A percentile compares a stretch with the other conserved stretches of the same genome.
phyloP scores from a whole-genome alignment of 2,113 vertebrate species.

The Circaetus cinerascens region DNA sequence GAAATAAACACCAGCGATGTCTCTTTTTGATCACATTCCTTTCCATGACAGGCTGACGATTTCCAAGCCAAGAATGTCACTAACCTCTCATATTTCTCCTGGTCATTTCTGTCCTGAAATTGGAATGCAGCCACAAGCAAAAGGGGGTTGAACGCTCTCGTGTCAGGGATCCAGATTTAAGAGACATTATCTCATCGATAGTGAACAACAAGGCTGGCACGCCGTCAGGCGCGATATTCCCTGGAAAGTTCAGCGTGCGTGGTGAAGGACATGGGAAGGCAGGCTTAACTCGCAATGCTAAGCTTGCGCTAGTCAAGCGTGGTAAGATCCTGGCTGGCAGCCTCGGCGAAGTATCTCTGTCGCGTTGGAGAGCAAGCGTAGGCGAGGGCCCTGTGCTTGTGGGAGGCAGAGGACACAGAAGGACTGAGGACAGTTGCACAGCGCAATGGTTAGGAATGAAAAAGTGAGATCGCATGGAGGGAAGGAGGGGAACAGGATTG shows the following conservation, averaged over 20 bases:
- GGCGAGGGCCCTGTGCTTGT: not conserved
- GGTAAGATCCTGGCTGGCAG: not conserved
- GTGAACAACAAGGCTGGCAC: conserved; percentile 33
- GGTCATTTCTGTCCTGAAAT: conserved; percentile 56
- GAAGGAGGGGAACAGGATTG: not conserved
- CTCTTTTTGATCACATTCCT: conserved; percentile 57
- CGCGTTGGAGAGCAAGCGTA: not conserved
- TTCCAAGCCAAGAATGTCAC: conserved; percentile 71
- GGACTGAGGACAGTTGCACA: no score
- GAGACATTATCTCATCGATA: conserved; percentile 71
- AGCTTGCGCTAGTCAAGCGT: rapidly evolving
- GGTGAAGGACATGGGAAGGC: not conserved
- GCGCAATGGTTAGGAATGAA: not conserved
- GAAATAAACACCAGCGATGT: conserved; percentile 55
- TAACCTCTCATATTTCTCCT: conserved; percentile 64
- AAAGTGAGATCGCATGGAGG: not conserved
- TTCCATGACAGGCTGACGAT: conserved; percentile 43
- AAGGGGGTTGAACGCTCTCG: not conserved
- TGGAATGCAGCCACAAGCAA: conserved; percentile 1
- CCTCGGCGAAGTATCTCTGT: not conserved
- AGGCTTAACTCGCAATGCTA: not conserved
- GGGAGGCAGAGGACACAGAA: not conserved
- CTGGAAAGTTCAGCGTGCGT: not conserved
- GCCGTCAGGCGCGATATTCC: not conserved
- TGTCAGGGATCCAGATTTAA: conserved; percentile 60